Conservation (phyloP, 2,797 vertebrate species). For the Hydrophis major region DNA sequence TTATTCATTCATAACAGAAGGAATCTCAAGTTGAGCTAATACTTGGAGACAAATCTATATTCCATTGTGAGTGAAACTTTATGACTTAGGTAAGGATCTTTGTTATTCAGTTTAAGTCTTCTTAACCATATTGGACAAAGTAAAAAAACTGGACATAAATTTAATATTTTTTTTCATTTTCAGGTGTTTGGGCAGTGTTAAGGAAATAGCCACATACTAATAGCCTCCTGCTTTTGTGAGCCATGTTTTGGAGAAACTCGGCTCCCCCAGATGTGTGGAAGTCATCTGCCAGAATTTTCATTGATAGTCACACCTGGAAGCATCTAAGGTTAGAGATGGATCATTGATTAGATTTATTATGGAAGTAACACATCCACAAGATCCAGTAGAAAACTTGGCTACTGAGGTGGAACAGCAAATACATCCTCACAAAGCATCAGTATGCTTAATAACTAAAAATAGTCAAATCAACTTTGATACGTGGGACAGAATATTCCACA, state of each 20-base stretch:
- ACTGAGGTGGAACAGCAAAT: neutral
- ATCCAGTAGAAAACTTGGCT: neutral
- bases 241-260: neutral
- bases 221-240: neutral
- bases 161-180: neutral
- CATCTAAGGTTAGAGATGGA: neutral
- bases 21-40: slow-evolving; percentile 24
- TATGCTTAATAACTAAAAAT: neutral
- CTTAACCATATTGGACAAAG: neutral
- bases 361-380: neutral
- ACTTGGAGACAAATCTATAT: slow-evolving; percentile 21
- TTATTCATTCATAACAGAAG: neutral
- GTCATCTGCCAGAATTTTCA: neutral
- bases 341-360: neutral
- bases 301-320: neutral
- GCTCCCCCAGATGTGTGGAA: neutral
- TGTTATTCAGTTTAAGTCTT: neutral
- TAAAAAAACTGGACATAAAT: neutral
- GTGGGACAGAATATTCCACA: neutral
- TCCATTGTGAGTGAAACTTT: slow-evolving; percentile 33
- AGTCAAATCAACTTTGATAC: neutral
- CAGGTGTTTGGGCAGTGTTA: neutral
- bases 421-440: neutral
- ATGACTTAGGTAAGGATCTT: neutral
- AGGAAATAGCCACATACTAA: neutral